Conservation (phyloP, 2,797 vertebrate species). For the Gambusia yucatana region DNA sequence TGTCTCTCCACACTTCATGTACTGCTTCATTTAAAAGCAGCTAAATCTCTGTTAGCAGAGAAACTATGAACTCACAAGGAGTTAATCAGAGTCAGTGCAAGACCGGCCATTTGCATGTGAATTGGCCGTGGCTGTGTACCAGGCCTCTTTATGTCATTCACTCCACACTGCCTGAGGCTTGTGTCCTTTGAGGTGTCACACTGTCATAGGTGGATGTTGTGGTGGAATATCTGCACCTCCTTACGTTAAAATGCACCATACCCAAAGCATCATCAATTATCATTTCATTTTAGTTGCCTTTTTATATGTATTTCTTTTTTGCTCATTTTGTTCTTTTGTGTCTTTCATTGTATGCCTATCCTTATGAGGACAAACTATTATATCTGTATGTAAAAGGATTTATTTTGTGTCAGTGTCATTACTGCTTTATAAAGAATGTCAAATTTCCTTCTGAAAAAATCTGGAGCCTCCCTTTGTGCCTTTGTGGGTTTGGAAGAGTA, state of each 20-base stretch:
- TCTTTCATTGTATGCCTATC: background rate
- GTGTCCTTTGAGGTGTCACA: conserved; percentile 89
- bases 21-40: conserved; percentile 81
- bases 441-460: background rate
- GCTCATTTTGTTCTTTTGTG: background rate
- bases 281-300: background rate
- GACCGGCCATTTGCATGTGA: conserved; percentile 96
- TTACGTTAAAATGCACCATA: background rate
- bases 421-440: background rate
- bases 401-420: background rate
- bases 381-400: background rate
- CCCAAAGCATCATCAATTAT: background rate
- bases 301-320: background rate
- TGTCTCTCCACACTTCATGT: conserved; percentile 72
- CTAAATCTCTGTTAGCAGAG: conserved; percentile 92
- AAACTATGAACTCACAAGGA: conserved; percentile 99
- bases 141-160: conserved; percentile 88
- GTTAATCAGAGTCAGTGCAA: conserved; percentile 98
- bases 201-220: conserved; percentile 60
- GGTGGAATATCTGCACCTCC: conserved; percentile 28
- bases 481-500: conserved; percentile 37
- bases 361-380: background rate
- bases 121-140: conserved; percentile 85
- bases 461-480: background rate
- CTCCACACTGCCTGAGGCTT: conserved; percentile 84